Evolutionary conservation across 2,797 vertebrate species (phyloP).

Genomic region (Nyctibius grandis): DNA sequence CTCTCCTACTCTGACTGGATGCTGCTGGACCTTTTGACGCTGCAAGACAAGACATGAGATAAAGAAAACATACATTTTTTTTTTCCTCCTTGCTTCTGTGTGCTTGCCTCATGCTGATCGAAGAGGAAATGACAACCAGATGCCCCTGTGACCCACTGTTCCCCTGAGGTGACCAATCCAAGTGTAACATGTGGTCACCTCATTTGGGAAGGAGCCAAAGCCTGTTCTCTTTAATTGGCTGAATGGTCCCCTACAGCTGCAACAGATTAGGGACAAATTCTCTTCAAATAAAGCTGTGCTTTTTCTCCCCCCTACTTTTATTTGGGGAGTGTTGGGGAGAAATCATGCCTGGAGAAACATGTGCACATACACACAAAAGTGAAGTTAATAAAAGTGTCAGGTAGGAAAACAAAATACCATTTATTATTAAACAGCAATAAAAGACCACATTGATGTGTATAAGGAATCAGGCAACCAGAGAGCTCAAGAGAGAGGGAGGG

Average conservation of each 20-base stretch:
- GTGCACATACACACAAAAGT: not conserved
- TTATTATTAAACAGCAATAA: constrained; percentile 54
- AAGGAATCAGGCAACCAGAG: not conserved
- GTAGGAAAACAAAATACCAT: constrained; percentile 61
- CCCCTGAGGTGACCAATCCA: constrained; percentile 69
- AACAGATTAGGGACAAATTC: constrained; percentile 83
- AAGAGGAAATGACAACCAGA: constrained; percentile 84
- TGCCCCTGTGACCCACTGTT: constrained; percentile 73
- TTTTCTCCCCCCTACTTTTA: not conserved
- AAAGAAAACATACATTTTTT: constrained; percentile 10
- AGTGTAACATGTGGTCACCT: constrained; percentile 85
- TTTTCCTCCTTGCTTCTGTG: constrained; percentile 41
- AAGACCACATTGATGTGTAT: constrained; percentile 15
- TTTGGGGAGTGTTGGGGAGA: not conserved
- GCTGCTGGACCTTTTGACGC: not conserved
- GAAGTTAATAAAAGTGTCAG: constrained; percentile 69
- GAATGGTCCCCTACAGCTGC: constrained; percentile 84
- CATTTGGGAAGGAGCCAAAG: constrained; percentile 79
- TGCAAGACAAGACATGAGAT: constrained; percentile 36
- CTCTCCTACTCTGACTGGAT: not conserved
- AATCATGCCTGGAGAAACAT: constrained; percentile 43
- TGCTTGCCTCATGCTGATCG: constrained; percentile 57
- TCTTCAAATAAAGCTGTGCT: constrained; percentile 71
- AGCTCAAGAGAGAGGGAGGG: not conserved
- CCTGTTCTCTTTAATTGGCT: constrained; percentile 83